Evolutionary conservation across 2,888 invertebrate genomes (phyloP), one percentile per base, ranked within the genome.

Genomic region (Drosophila meridionalis): DNA sequence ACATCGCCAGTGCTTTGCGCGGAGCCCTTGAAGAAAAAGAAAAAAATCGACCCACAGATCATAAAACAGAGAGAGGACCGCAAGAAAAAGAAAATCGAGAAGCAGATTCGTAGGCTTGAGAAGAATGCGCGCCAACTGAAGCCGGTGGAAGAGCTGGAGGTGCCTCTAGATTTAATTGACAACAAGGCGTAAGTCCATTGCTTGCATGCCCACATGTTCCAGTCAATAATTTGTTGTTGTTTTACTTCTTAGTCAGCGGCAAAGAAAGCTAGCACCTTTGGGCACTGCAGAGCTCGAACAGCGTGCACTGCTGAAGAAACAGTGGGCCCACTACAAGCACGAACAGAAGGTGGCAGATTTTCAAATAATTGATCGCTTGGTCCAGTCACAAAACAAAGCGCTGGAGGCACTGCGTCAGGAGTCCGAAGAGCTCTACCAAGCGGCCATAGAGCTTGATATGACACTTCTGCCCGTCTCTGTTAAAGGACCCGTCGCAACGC

Each of bases 1-100:
- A 82, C 90, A 43, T 91, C 93, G 2, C 90, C 92, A 0, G 78
- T 90, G 3, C 82, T 93, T 3, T 92, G 80, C 92, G 98, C 96
- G 5, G 98, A 98, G 92, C 98, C 98, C 3, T 92, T 98, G 91
- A 98, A 98, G 92, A 98, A 97, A 92, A 98, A 97, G 93, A 98
- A 96, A 91, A 96, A 95, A 90, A 61, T 97, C 0, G 98, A 99
- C 93, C 98, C 98, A 3, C 95, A 95, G 6, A 93, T 99, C 38
- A 80, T 98, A 0, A 96, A 96, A 92, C 96, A 96, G 20, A 95
- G 98, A 83, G 98, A 98, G 91, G 97, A 97, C 0, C 95, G 97
- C 59, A 96, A 95, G 75, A 96, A 95, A 77, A 97, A 95, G 90
- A 97, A 96, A 92, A 80, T 99, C 3, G 98, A 98, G 92, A 98